These are phyloP conservation scores for Catostylus mosaicus DNA, from an alignment of 30 jellyfish, hydroid and myxozoan species.

Conservation along the genomic window DNA sequence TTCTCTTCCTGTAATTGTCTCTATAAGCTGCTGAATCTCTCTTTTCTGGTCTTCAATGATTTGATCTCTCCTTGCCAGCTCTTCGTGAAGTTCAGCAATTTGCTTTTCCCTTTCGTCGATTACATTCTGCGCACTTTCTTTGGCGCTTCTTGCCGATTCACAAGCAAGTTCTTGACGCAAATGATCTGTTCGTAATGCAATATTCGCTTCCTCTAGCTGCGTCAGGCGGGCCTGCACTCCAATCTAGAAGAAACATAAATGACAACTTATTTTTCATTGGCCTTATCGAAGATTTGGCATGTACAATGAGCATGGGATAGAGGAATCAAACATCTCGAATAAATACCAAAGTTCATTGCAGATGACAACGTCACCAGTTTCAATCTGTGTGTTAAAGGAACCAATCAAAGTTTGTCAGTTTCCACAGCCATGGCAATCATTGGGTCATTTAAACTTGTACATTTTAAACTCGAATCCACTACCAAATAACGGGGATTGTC, in stretches of 20 bases:
- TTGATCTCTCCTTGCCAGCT: conserved; percentile 79
- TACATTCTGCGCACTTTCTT: conserved; percentile 56
- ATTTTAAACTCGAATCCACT: too few species aligned
- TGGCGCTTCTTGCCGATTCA: conserved; percentile 65
- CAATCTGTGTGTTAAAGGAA: too few species aligned
- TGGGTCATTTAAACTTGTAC: too few species aligned
- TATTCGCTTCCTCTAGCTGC: conserved; percentile 58
- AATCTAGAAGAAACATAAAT: conserved; percentile 26
- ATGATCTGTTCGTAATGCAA: conserved; percentile 65
- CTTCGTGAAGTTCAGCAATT: conserved; percentile 72
- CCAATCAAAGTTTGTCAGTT: too few species aligned
- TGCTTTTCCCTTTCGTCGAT: conserved; percentile 66
- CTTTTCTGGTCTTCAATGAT: conserved; percentile 56
- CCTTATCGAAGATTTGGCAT: too few species aligned
- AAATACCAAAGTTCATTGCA: too few species aligned
- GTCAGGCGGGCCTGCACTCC: conserved; percentile 73
- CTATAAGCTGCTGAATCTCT: conserved; percentile 65
- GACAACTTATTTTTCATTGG: too few species aligned
- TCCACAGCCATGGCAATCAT: too few species aligned
- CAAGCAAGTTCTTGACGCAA: conserved; percentile 65
- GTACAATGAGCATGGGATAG: too few species aligned
- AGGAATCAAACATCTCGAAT: too few species aligned
- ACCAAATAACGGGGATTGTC: too few species aligned
- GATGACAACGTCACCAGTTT: too few species aligned
- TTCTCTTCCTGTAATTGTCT: conserved; percentile 58